Base-by-base conservation (phyloP, 1,140 invertebrate species). In the Danaus melanippus region DNA sequence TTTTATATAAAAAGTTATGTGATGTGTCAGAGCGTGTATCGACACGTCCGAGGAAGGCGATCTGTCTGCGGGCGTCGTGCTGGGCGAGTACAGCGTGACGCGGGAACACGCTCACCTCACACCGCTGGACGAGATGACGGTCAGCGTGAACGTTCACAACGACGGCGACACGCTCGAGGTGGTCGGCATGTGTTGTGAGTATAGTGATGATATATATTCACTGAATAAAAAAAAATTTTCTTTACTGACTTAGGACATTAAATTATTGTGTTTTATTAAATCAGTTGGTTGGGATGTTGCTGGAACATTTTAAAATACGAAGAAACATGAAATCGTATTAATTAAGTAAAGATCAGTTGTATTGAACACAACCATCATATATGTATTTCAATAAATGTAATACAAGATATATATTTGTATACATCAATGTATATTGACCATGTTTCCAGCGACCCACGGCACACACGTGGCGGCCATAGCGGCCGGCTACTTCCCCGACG, bases 401-500 rank as follows among this genome's bases (percentile, higher is more conserved):
- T n/a, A n/a, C n/a, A n/a, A n/a, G n/a, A n/a, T n/a, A n/a, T n/a
- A n/a, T n/a, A n/a, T n/a, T n/a, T n/a, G n/a, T n/a, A 42, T 15
- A 21, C 17, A 42, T 21, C 3, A 10, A 41, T 40, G 10, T 6
- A 17, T 7, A 32, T 32, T 32, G 21, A 32, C 21, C 21, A 41
- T 60, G 54, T 67, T 88, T 86, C 54, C 74, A 97, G 96, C 96
- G 17, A 92, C 93, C 49, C 98, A 99, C 87, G 98, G 97, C 11
- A 98, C 97, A 1, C 98, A 99, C 79, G 98, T 99, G 10, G 96
- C 97, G 0, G 94, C 96, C 12, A 99, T 99, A 64, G 95, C 97
- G 17, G 92, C 96, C 12, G 97, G 93, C 0, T 91, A 96, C 88
- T 98, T 97, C 87, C 94, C 96, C 0, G 92, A 97, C 46, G 91